Evolutionary conservation across 2,888 invertebrate genomes (phyloP).

Genomic region (Tipula vernalis): DNA sequence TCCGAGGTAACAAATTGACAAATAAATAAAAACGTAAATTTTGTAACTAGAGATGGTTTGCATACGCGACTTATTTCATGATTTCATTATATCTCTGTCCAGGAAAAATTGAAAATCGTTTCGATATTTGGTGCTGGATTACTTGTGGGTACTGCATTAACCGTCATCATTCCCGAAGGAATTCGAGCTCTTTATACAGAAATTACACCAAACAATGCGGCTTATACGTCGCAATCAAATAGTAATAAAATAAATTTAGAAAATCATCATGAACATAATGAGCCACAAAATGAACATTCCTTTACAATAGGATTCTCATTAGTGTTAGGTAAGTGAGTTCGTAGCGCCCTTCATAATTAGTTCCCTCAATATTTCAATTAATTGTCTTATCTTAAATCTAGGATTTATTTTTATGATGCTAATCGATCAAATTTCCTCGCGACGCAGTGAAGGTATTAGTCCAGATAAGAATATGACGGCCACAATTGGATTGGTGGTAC

Average conservation of each 20-base stretch:
- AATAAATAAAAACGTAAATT: constrained; percentile 7
- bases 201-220: constrained; percentile 12
- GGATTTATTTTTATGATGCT: constrained; percentile 96
- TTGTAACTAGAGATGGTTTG: not conserved
- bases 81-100: constrained; percentile 15
- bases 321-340: constrained; percentile 41
- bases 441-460: constrained; percentile 44
- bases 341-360: constrained; percentile 9
- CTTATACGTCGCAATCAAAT: not conserved
- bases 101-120: constrained; percentile 89
- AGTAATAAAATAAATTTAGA: constrained; percentile 46
- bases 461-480: constrained; percentile 75
- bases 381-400: not conserved
- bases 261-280: constrained; percentile 12
- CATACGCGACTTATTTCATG: not conserved
- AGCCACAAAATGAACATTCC: constrained; percentile 25
- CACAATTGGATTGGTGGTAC: constrained; percentile 92
- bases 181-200: constrained; percentile 65
- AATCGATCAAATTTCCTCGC: constrained; percentile 69
- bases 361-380: not conserved
- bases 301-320: constrained; percentile 75
- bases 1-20: constrained; percentile 78
- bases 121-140: constrained; percentile 95
- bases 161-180: constrained; percentile 98
- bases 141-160: constrained; percentile 91